Evolutionary conservation across 1,140 invertebrate genomes (phyloP).

Genomic region (Brachionus rubens): DNA sequence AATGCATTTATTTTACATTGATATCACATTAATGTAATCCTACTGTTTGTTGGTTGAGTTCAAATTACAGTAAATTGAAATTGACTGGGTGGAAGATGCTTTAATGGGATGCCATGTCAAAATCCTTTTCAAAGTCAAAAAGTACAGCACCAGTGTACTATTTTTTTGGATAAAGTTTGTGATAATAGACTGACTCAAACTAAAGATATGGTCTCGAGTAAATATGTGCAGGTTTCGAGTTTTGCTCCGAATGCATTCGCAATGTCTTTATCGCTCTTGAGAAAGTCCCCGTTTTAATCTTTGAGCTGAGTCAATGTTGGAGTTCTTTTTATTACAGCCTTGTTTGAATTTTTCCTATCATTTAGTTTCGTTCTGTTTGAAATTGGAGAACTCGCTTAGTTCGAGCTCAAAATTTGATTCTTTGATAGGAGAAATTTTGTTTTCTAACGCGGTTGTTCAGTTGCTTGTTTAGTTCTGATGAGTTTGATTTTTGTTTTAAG

Average conservation of each 20-base stretch:
- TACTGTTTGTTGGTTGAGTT: no score
- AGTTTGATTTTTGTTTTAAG: background rate
- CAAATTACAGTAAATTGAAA: no score
- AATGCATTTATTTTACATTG: no score
- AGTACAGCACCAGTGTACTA: no score
- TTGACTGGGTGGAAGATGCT: no score
- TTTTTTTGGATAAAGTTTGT: no score
- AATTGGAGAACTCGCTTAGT: constrained; percentile 9
- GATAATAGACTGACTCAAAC: no score
- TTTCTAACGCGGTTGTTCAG: background rate
- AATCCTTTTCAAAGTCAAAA: no score
- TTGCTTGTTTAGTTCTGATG: background rate
- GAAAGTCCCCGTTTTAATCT: background rate
- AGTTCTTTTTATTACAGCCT: constrained; percentile 21
- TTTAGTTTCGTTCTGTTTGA: constrained; percentile 21
- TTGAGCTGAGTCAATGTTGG: constrained; percentile 12
- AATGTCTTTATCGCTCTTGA: constrained; percentile 9
- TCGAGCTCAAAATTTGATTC: background rate
- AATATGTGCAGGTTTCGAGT: no score
- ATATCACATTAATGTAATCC: no score
- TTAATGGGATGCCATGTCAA: no score
- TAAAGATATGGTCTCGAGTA: no score
- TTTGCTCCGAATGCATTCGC: constrained; percentile 15
- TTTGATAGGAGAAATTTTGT: background rate
- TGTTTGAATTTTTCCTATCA: constrained; percentile 7